Percentiles rank a stretch among this genome's conserved stretches.
Evolutionary conservation across 2,113 vertebrate species (phyloP).

Genomic region (Pituophis catenifer): DNA sequence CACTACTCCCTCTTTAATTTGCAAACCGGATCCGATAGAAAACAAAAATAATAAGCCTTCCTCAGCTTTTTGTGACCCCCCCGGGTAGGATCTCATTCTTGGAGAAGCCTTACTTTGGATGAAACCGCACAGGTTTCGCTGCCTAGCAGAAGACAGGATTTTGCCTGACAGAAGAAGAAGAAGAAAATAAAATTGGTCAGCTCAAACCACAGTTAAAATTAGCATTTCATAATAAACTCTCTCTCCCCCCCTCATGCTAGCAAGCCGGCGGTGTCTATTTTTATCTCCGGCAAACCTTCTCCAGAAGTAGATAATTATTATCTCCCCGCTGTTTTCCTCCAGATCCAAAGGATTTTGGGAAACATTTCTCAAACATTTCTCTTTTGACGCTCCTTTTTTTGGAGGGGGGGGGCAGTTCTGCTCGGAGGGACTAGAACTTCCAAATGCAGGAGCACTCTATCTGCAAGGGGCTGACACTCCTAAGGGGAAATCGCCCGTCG

Average conservation of each 20-base stretch:
- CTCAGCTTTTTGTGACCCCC: not conserved
- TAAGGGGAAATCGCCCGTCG: not conserved
- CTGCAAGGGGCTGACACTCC: not conserved
- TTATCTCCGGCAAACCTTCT: not conserved
- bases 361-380: not conserved
- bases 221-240: not conserved
- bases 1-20: not conserved
- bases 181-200: not conserved
- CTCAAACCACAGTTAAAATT: not conserved
- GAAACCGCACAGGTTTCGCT: not conserved
- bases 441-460: not conserved
- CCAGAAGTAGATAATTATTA: not conserved
- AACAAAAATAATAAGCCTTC: not conserved
- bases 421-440: not conserved
- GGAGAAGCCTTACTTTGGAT: not conserved
- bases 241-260: not conserved
- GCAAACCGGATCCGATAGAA: not conserved
- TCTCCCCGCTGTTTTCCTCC: not conserved
- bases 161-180: not conserved
- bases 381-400: not conserved
- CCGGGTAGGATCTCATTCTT: not conserved
- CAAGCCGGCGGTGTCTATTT: not conserved
- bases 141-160: not conserved
- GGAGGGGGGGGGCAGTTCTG: not conserved
- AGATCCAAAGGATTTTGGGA: not conserved